A percentile compares a stretch with the other conserved stretches of the same genome.
These are phyloP conservation scores for Cerceris ruficornis DNA, from an alignment of 2,888 invertebrate genomes.

Conservation along the genomic window DNA sequence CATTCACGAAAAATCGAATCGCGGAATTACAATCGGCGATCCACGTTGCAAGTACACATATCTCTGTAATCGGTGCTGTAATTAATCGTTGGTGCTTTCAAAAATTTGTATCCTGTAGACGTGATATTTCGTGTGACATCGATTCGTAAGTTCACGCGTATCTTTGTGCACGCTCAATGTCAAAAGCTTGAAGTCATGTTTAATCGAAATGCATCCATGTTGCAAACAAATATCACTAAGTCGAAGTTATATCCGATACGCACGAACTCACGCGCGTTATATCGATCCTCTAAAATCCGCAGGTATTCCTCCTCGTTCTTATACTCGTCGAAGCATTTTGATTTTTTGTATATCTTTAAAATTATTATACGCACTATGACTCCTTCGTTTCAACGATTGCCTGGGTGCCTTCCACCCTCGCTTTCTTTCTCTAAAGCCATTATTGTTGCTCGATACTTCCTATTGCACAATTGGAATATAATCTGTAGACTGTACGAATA, in stretches of 20 bases:
- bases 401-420: not conserved
- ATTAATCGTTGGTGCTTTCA: constrained; percentile 33
- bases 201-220: not conserved
- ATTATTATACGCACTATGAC: constrained; percentile 26
- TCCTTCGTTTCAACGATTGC: not conserved
- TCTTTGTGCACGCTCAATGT: not conserved
- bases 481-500: constrained; percentile 21
- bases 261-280: not conserved
- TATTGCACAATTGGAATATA: constrained; percentile 12
- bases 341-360: constrained; percentile 35
- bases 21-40: not conserved
- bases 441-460: constrained; percentile 20
- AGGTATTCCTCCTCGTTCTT: constrained; percentile 2
- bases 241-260: not conserved
- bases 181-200: not conserved
- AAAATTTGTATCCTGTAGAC: constrained; percentile 12
- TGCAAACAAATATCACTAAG: too few relatives aligned
- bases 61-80: constrained; percentile 39
- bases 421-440: not conserved
- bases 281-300: constrained; percentile 7
- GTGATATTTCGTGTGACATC: constrained; percentile 3
- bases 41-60: not conserved
- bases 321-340: constrained; percentile 32
- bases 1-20: not conserved
- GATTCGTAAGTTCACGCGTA: constrained; percentile 9